A percentile compares a stretch with the other conserved stretches of the same genome.
These are phyloP conservation scores for Arctopsyche grandis DNA, from an alignment of 1,140 invertebrate genomes.

Conservation along the genomic window DNA sequence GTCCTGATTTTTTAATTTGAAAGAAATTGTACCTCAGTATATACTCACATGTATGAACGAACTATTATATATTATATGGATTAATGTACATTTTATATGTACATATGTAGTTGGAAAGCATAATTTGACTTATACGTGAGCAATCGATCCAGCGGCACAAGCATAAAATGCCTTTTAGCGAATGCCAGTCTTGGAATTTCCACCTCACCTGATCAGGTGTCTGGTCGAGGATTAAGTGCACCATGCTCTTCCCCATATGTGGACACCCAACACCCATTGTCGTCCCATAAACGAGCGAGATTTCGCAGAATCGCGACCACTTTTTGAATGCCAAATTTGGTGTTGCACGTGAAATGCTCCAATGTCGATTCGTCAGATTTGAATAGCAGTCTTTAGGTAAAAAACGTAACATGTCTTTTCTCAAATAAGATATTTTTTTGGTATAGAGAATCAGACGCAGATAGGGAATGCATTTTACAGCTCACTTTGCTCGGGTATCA, in stretches of 20 bases:
- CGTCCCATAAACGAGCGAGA: slow-evolving; percentile 4
- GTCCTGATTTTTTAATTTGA: too few relatives aligned
- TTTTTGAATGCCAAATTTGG: neutral
- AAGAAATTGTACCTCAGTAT: too few relatives aligned
- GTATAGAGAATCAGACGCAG: too few relatives aligned
- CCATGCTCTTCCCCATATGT: slow-evolving; percentile 2
- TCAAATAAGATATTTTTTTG: too few relatives aligned
- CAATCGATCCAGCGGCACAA: neutral
- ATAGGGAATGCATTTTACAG: too few relatives aligned
- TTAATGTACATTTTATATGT: too few relatives aligned
- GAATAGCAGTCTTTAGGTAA: too few relatives aligned
- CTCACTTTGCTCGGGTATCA: neutral
- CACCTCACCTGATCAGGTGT: slow-evolving; percentile 8
- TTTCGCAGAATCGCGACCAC: neutral
- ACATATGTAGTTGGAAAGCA: neutral
- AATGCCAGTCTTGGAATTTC: neutral
- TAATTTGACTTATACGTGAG: neutral
- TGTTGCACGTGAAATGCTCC: too few relatives aligned
- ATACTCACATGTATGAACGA: too few relatives aligned
- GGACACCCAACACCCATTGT: slow-evolving; percentile 16
- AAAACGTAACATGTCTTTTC: too few relatives aligned
- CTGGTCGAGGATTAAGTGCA: neutral
- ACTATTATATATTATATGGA: too few relatives aligned
- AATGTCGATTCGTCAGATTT: neutral
- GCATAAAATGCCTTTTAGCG: neutral